Percentiles rank a stretch among this genome's conserved stretches.
Evolutionary conservation across 1,140 invertebrate species (phyloP).

Genomic region (Drosophila burlai): DNA sequence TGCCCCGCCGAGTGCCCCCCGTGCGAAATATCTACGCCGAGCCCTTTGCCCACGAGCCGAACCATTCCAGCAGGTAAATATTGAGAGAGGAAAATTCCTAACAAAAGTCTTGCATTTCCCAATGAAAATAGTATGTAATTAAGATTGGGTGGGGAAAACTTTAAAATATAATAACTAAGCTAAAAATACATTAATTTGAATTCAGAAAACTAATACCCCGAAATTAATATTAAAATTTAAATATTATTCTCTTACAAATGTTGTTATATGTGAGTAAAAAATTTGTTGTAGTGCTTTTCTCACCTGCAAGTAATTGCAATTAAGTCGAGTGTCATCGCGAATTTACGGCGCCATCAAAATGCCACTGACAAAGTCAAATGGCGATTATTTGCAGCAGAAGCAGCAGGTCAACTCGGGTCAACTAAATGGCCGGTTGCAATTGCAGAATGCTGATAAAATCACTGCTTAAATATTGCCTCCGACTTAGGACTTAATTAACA

Average conservation of each 20-base stretch:
- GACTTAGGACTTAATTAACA: slow-evolving; percentile 28
- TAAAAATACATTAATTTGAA: too few species aligned
- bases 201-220: too few species aligned
- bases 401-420: slow-evolving; percentile 23
- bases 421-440: slow-evolving; percentile 1
- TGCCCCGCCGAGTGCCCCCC: slow-evolving; percentile 86
- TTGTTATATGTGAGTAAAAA: not conserved
- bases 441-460: not conserved
- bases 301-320: slow-evolving; percentile 48
- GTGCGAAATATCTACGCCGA: slow-evolving; percentile 87
- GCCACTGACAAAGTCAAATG: slow-evolving; percentile 23
- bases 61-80: slow-evolving; percentile 85
- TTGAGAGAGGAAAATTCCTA: not conserved
- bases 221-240: too few species aligned
- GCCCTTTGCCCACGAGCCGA: slow-evolving; percentile 86
- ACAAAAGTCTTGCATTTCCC: not conserved
- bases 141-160: too few species aligned
- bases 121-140: not conserved
- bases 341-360: slow-evolving; percentile 37
- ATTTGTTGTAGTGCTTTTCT: not conserved
- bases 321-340: slow-evolving; percentile 45
- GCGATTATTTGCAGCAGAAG: slow-evolving; percentile 18
- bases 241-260: too few species aligned
- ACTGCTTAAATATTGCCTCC: slow-evolving; percentile 20
- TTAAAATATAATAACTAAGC: too few species aligned